These are phyloP conservation scores for Champsocephalus gunnari DNA, from an alignment of 2,797 vertebrate species.

Conservation along the genomic window DNA sequence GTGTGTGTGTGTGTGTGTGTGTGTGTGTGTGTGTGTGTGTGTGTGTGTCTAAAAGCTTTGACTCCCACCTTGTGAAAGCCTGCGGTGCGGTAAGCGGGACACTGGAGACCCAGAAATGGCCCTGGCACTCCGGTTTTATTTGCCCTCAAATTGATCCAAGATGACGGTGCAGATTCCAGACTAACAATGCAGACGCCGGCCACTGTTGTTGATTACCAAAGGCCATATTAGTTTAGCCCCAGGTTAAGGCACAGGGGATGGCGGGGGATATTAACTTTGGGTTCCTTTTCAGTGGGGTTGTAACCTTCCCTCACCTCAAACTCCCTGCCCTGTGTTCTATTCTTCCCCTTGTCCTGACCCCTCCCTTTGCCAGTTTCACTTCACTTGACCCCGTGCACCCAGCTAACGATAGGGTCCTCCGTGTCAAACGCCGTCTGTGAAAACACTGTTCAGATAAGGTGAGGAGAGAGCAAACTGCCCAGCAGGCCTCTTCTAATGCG, in stretches of 20 bases:
- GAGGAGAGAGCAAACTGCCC: slow-evolving; percentile 17
- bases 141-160: slow-evolving; percentile 80
- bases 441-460: slow-evolving; percentile 72
- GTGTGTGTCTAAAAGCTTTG: slow-evolving; percentile 46
- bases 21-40: slow-evolving; percentile 19
- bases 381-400: slow-evolving; percentile 74
- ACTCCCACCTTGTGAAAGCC: slow-evolving; percentile 74
- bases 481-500: slow-evolving; percentile 47
- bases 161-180: slow-evolving; percentile 64
- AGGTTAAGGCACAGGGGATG: slow-evolving; percentile 70
- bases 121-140: slow-evolving; percentile 68
- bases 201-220: slow-evolving; percentile 77
- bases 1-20: slow-evolving; percentile 20
- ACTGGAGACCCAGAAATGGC: slow-evolving; percentile 64
- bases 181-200: slow-evolving; percentile 71
- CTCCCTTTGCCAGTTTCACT: slow-evolving; percentile 65
- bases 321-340: slow-evolving; percentile 46
- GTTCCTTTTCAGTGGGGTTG: slow-evolving; percentile 71
- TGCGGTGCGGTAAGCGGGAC: slow-evolving; percentile 67
- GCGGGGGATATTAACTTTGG: slow-evolving; percentile 78
- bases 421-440: slow-evolving; percentile 77
- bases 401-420: slow-evolving; percentile 51
- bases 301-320: slow-evolving; percentile 62
- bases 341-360: slow-evolving; percentile 54
- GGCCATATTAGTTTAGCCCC: slow-evolving; percentile 76